Percentiles rank a stretch among this genome's conserved stretches.
These are phyloP conservation scores for Ardeotis arabs DNA, from an alignment of 2,113 vertebrate genomes.

Conservation along the genomic window DNA sequence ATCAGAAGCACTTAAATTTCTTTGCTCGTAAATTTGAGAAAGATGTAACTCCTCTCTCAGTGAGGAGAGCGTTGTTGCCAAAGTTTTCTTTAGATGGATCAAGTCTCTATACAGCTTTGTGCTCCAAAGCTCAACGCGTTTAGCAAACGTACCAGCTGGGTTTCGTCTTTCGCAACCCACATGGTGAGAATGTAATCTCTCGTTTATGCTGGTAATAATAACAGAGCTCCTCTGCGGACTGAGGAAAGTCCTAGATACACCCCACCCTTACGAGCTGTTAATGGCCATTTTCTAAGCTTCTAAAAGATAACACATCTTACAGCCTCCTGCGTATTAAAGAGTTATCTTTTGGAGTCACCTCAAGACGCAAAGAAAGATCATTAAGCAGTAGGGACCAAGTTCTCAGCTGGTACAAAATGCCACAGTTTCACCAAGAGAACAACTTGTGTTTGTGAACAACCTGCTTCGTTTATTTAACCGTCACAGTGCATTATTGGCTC, in stretches of 20 bases:
- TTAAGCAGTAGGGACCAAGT: background rate
- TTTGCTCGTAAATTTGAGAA: background rate
- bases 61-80: background rate
- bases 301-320: background rate
- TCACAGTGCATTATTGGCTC: fast-evolving
- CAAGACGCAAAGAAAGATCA: background rate
- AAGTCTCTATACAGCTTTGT: background rate
- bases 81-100: background rate
- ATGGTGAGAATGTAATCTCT: background rate
- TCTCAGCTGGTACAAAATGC: background rate
- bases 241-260: background rate
- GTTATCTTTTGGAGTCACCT: background rate
- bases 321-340: background rate
- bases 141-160: background rate
- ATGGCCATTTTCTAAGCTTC: background rate
- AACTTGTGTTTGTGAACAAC: background rate
- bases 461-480: background rate
- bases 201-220: background rate
- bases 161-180: background rate
- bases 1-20: background rate
- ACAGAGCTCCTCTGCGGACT: background rate
- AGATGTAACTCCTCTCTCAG: background rate
- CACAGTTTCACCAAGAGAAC: background rate
- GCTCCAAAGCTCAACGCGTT: background rate
- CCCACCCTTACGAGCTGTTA: background rate